A percentile compares a stretch with the other conserved stretches of the same genome.
These are phyloP conservation scores for Etheostoma perlongum DNA, from an alignment of 2,797 vertebrate genomes.

Conservation along the genomic window DNA sequence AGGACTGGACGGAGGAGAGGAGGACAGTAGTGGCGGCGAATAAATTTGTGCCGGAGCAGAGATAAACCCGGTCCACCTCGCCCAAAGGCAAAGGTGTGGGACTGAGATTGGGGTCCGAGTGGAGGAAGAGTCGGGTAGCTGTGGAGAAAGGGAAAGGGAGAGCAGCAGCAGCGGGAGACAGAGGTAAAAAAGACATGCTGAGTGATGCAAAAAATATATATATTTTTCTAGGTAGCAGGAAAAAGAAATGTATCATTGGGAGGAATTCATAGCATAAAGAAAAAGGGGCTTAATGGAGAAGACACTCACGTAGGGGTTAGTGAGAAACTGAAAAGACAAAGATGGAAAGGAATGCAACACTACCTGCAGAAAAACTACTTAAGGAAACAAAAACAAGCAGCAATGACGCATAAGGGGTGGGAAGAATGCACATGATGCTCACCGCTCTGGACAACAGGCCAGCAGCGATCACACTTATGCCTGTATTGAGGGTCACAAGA, in stretches of 20 bases:
- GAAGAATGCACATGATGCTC: constrained; percentile 40
- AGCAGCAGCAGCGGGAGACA: background rate
- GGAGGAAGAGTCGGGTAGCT: constrained; percentile 1
- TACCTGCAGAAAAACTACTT: constrained; percentile 39
- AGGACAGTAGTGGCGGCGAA: constrained; percentile 44
- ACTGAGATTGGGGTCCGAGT: constrained; percentile 59
- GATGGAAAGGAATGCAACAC: constrained; percentile 39
- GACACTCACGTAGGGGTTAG: background rate
- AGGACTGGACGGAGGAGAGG: constrained; percentile 49
- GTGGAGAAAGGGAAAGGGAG: constrained; percentile 12
- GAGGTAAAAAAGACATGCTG: constrained; percentile 40
- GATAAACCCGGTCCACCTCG: constrained; percentile 62
- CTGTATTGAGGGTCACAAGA: constrained; percentile 32
- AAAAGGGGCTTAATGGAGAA: constrained; percentile 14
- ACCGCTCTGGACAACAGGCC: constrained; percentile 55
- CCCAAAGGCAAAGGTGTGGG: constrained; percentile 45
- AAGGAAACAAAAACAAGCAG: constrained; percentile 49
- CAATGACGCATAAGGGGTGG: constrained; percentile 31
- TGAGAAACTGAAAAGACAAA: background rate
- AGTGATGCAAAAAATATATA: constrained; percentile 38
- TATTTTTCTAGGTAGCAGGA: constrained; percentile 19
- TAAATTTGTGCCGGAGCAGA: constrained; percentile 58
- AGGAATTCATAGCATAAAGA: constrained; percentile 12
- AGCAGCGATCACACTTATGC: constrained; percentile 43
- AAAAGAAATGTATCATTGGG: constrained; percentile 15